These are phyloP conservation scores for Willisornis vidua DNA, from an alignment of 2,113 vertebrate genomes.

Conservation along the genomic window DNA sequence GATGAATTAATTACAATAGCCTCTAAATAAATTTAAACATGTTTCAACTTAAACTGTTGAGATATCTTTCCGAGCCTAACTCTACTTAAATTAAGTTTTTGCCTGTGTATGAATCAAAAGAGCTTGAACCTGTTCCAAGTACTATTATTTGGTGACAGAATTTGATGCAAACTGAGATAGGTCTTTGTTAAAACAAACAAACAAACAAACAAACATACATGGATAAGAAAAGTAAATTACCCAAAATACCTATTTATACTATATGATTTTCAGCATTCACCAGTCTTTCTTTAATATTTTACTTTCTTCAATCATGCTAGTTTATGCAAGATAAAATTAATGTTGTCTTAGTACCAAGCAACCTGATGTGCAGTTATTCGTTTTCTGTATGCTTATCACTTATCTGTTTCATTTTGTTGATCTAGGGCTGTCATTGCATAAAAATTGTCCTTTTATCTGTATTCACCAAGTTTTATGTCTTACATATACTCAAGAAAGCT, in stretches of 20 bases:
- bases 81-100: neutral
- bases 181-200: neutral
- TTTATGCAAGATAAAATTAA: neutral
- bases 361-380: neutral
- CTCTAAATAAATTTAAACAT: neutral
- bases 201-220: neutral
- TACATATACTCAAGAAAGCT: neutral
- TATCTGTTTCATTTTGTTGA: neutral
- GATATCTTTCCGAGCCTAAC: neutral
- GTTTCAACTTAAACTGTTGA: neutral
- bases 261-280: neutral
- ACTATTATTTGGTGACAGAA: neutral
- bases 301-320: neutral
- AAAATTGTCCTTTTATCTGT: neutral
- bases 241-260: neutral
- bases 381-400: neutral
- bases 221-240: neutral
- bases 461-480: neutral
- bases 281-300: neutral
- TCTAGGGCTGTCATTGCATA: neutral
- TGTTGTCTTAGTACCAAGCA: neutral
- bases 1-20: neutral
- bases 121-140: neutral
- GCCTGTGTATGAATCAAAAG: neutral
- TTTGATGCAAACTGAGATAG: neutral